Conservation (phyloP, 2,888 invertebrate genomes). For the Cynaeus angustus region DNA sequence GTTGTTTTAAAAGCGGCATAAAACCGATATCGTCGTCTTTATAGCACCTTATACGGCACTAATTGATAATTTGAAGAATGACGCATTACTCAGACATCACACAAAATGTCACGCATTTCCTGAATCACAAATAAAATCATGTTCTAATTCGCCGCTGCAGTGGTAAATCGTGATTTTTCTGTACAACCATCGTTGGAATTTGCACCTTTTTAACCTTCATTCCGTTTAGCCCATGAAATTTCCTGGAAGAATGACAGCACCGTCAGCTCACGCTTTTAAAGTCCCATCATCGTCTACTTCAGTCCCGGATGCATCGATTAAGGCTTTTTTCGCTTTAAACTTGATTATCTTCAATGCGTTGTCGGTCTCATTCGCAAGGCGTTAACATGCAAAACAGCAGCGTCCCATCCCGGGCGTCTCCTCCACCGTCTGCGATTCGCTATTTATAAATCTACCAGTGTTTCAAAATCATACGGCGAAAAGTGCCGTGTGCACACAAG, state of each 20-base stretch:
- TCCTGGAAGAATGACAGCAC: background rate
- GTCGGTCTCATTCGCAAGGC: conserved; percentile 40
- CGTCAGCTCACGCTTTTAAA: conserved; percentile 1
- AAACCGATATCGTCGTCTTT: too few species aligned
- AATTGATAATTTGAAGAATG: too few species aligned
- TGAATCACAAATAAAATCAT: too few species aligned
- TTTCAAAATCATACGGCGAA: conserved; percentile 44
- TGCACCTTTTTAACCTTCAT: background rate
- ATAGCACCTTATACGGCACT: too few species aligned
- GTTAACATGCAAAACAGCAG: conserved; percentile 44
- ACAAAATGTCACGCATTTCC: too few species aligned
- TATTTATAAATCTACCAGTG: conserved; percentile 46
- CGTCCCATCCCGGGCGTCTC: conserved; percentile 42
- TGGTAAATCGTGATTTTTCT: too few species aligned
- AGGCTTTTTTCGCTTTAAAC: conserved; percentile 5
- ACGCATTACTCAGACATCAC: too few species aligned
- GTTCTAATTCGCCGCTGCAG: too few species aligned
- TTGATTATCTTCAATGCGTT: conserved; percentile 15
- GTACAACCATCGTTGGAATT: background rate
- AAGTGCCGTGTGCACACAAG: conserved; percentile 47
- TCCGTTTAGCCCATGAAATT: conserved; percentile 8
- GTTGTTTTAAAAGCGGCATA: too few species aligned
- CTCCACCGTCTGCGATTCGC: conserved; percentile 40
- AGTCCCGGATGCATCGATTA: conserved; percentile 18
- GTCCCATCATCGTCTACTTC: conserved; percentile 16